Conservation (phyloP, 2,113 vertebrate species). For the Fukomys damarensis region DNA sequence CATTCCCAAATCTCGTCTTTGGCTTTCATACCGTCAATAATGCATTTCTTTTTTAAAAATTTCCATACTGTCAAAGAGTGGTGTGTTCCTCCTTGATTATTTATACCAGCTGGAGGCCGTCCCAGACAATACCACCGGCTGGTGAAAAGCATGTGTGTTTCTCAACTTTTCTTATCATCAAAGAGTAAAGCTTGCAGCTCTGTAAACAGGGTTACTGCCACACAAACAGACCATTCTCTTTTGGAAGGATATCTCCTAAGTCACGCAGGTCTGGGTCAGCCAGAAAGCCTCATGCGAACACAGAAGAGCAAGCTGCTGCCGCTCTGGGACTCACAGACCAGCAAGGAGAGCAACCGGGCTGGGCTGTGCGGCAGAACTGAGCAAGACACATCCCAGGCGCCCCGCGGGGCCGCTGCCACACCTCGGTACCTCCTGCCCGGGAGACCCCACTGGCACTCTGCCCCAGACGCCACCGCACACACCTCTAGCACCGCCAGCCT, state of each 20-base stretch:
- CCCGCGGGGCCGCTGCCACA: too few relatives aligned
- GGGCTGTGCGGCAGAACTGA: not conserved
- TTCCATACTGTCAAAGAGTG: not conserved
- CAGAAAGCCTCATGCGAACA: not conserved
- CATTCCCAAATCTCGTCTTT: slow-evolving; percentile 7
- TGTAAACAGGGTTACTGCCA: not conserved
- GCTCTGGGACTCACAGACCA: not conserved
- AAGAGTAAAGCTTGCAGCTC: slow-evolving; percentile 36
- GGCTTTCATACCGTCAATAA: not conserved
- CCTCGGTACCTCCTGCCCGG: too few relatives aligned
- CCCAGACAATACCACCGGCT: not conserved
- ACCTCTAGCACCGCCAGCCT: not conserved
- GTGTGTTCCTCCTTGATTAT: slow-evolving; percentile 31
- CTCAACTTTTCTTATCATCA: not conserved
- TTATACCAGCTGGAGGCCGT: slow-evolving; percentile 24
- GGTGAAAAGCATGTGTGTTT: slow-evolving; percentile 10
- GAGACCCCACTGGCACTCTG: not conserved
- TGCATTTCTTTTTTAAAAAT: not conserved
- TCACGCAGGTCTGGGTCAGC: not conserved
- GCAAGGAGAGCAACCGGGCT: not conserved
- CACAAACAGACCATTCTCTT: not conserved
- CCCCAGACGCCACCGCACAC: too few relatives aligned
- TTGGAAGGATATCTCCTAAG: not conserved
- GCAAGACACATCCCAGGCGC: too few relatives aligned
- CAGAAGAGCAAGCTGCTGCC: not conserved